Conservation (phyloP, 2,797 vertebrate genomes). For the Hemitrygon akajei region DNA sequence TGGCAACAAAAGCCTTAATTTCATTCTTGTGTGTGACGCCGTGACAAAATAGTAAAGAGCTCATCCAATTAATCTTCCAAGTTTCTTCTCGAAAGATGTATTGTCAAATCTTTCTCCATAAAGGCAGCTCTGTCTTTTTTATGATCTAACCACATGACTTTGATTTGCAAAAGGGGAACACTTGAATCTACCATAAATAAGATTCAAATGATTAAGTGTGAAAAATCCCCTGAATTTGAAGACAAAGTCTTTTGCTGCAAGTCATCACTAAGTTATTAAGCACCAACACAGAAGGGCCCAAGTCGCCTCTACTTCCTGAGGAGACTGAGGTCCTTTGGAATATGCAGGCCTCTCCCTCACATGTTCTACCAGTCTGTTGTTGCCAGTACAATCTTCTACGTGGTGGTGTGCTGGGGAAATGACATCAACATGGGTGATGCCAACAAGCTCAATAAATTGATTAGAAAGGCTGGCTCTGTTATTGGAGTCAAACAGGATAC, state of each 20-base stretch:
- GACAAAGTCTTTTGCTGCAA: neutral
- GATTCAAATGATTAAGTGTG: neutral
- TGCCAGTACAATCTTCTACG: too few relatives aligned
- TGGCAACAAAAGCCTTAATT: neutral
- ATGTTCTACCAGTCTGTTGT: too few relatives aligned
- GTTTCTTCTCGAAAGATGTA: neutral
- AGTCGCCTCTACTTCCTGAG: too few relatives aligned
- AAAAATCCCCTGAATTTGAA: neutral
- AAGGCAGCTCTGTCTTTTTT: neutral
- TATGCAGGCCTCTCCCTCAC: too few relatives aligned
- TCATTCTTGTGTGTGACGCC: neutral
- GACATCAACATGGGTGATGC: too few relatives aligned
- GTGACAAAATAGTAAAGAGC: neutral
- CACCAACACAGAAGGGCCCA: too few relatives aligned
- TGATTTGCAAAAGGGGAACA: neutral
- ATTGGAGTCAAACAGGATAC: too few relatives aligned
- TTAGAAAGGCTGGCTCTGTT: too few relatives aligned
- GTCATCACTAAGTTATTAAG: neutral
- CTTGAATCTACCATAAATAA: neutral
- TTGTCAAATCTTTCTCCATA: neutral
- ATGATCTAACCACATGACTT: neutral
- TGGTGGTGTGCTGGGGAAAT: too few relatives aligned
- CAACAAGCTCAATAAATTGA: too few relatives aligned
- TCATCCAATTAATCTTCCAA: neutral
- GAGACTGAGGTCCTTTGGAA: too few relatives aligned